These are phyloP conservation scores for Astatoreochromis straeleni DNA, from an alignment of 2,113 vertebrate species.

Conservation along the genomic window DNA sequence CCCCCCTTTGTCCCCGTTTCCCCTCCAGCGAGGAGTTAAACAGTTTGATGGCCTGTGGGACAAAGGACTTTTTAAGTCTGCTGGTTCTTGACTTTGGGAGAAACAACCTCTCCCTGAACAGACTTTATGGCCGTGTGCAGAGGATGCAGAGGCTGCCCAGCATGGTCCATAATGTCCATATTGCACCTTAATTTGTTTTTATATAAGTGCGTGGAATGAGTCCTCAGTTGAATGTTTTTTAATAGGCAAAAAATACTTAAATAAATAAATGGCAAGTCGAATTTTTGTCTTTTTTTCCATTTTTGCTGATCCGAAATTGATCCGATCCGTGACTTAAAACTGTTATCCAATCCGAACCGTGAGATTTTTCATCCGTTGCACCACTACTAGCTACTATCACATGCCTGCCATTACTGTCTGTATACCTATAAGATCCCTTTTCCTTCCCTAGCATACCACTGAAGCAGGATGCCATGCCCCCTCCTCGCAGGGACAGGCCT, in stretches of 20 bases:
- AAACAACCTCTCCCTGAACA: not conserved
- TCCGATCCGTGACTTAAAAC: not conserved
- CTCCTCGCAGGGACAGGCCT: constrained; percentile 79
- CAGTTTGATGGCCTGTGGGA: not conserved
- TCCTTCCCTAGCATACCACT: constrained; percentile 26
- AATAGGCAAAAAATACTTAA: not conserved
- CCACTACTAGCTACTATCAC: not conserved
- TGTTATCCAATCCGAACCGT: not conserved
- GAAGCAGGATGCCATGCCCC: constrained; percentile 59
- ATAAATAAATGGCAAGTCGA: not conserved
- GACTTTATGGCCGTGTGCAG: not conserved
- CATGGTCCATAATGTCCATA: not conserved
- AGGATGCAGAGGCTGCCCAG: not conserved
- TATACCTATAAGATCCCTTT: not conserved
- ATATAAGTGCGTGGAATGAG: not conserved
- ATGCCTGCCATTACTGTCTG: not conserved
- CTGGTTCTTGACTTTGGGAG: not conserved
- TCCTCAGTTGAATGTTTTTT: not conserved
- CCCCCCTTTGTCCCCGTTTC: not conserved
- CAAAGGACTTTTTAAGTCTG: not conserved
- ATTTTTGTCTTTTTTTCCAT: not conserved
- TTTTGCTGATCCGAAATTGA: not conserved
- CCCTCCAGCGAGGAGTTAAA: not conserved
- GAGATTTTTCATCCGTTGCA: not conserved
- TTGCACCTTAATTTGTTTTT: not conserved